phyloP scores from a whole-genome alignment of 2,797 vertebrate genomes.

The Anguilla obscura region DNA sequence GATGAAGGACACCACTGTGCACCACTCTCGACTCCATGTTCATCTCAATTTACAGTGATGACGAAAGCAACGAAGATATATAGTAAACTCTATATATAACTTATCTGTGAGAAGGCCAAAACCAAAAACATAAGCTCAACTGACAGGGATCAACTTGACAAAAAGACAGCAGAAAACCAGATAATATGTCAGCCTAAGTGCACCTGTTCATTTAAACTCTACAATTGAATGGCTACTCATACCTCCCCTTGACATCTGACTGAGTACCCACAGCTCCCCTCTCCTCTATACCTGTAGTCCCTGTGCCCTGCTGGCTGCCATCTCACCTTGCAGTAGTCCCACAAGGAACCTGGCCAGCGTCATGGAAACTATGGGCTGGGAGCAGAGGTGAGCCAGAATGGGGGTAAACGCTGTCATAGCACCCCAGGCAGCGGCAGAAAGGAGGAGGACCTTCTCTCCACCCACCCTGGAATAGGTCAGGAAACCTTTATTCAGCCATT shows the following conservation, averaged over 20 bases:
- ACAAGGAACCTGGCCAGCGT: constrained; percentile 86
- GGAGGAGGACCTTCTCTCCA: constrained; percentile 89
- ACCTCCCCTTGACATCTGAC: neutral
- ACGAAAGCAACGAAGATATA: neutral
- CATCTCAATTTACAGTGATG: neutral
- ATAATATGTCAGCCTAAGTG: neutral
- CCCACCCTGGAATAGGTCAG: constrained; percentile 78
- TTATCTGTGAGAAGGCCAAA: neutral
- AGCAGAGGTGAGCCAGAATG: constrained; percentile 77
- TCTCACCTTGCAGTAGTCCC: constrained; percentile 91
- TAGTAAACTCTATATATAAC: neutral
- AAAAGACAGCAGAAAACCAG: neutral
- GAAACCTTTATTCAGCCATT: constrained; percentile 3
- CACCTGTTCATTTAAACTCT: neutral
- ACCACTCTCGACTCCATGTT: neutral
- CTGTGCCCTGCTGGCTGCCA: neutral
- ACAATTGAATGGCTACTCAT: neutral
- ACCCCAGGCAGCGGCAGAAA: constrained; percentile 90
- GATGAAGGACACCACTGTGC: neutral
- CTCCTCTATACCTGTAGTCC: neutral
- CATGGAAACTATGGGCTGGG: constrained; percentile 84
- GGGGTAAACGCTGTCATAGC: constrained; percentile 86
- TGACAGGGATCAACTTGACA: neutral
- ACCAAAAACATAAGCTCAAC: neutral
- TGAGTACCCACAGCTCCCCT: neutral